Conservation (phyloP, 2,888 invertebrate genomes). For the Hesperia comma region DNA sequence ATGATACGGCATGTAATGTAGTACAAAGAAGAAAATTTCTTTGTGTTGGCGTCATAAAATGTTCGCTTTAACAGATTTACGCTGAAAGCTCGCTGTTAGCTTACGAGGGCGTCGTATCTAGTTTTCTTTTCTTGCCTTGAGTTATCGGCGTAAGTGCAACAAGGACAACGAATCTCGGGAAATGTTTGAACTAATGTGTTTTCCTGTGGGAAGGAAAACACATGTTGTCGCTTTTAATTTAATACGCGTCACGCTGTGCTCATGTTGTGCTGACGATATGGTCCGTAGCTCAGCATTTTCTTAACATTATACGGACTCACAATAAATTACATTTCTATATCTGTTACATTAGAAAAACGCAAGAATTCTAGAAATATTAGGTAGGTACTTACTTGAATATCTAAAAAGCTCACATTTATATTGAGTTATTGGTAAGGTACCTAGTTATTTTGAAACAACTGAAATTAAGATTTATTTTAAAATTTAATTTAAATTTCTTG, state of each 20-base stretch:
- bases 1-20: constrained; percentile 53
- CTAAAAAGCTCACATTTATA: too few relatives aligned
- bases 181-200: constrained; percentile 82
- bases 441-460: too few relatives aligned
- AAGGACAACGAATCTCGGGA: constrained; percentile 61
- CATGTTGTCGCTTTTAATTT: constrained; percentile 83
- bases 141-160: constrained; percentile 48
- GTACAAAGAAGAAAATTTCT: constrained; percentile 72
- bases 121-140: constrained; percentile 53
- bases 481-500: too few relatives aligned
- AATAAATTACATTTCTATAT: constrained; percentile 13
- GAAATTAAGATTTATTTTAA: too few relatives aligned
- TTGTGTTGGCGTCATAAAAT: constrained; percentile 79
- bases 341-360: neutral
- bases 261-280: constrained; percentile 57
- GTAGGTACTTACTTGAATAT: too few relatives aligned
- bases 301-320: constrained; percentile 17
- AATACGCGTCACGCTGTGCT: constrained; percentile 81
- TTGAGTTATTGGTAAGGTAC: too few relatives aligned
- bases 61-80: constrained; percentile 82
- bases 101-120: constrained; percentile 70
- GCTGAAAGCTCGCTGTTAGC: constrained; percentile 81
- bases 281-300: constrained; percentile 25
- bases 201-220: constrained; percentile 84
- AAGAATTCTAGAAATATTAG: too few relatives aligned